Base-by-base conservation (phyloP, 1,140 invertebrate genomes). In the Drosophila nikananu region DNA sequence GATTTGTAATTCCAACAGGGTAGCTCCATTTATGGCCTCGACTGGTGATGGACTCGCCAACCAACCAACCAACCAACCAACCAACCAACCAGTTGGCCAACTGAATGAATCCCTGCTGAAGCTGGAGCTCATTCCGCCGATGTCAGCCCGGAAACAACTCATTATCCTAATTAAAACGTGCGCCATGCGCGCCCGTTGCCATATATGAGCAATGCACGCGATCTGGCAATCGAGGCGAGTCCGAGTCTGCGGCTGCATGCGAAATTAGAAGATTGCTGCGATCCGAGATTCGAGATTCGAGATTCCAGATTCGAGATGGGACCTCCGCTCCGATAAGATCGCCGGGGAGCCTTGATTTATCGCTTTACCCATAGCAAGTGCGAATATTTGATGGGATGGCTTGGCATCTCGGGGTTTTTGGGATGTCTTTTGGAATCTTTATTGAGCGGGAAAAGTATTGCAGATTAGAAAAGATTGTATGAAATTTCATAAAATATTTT, bases 151-250 rank as follows among this genome's bases (percentile, higher is more conserved):
- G 91, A 92, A 92, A 92, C 90, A 92, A 91, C 90, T 92, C 91
- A 92, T 92, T 92, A 92, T 92, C 91, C 91, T 92, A 92, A 92
- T 92, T 92, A 92, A 92, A 92, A 92, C 91, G 91, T 92, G 86
- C 86, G 83, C 83, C 86, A 82, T 91, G 86, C 90, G 91, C 91
- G 83, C 78, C 67, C 71, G 64, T 73, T 82, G 79, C 86, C 86
- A 90, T 86, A 90, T 90, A 90, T 90, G 86, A 74, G 67, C 86
- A 90, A 81, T 91, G 80, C 87, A 91, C 89, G 87, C 87, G 89
- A 91, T 91, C 87, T 83, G 83, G 80, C 87, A 91, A 91, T 91
- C 76, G 73, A 89, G 80, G 76, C 74, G 37, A 78, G 42, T 71
- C 74, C 57, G 64, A 55, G 74, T 78, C 76, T 42, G 58, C 15